Percentiles rank a stretch among this genome's conserved stretches.
Evolutionary conservation across 2,888 invertebrate genomes (phyloP).

Genomic region (Alcis repandata): DNA sequence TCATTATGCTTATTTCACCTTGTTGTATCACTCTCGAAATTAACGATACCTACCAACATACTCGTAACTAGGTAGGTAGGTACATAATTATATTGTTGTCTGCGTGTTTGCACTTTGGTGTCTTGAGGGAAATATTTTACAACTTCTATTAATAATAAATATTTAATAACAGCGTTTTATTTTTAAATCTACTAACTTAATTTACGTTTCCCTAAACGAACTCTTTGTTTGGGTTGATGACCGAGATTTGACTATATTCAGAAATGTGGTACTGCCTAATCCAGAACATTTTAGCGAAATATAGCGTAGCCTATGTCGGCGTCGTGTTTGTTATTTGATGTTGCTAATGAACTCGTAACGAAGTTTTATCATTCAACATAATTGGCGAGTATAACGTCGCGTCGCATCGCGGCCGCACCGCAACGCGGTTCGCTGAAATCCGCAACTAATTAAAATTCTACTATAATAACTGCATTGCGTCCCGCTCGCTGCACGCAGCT

Average conservation of each 20-base stretch:
- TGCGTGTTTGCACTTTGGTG: neutral
- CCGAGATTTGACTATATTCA: neutral
- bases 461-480: slow-evolving; percentile 75
- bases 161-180: neutral
- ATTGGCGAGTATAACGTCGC: slow-evolving; percentile 53
- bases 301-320: slow-evolving; percentile 13
- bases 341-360: slow-evolving; percentile 33
- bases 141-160: neutral
- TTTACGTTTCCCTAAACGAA: neutral
- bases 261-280: slow-evolving; percentile 2
- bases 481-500: slow-evolving; percentile 50
- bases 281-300: slow-evolving; percentile 1
- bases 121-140: neutral
- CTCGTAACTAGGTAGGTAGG: no score
- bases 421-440: slow-evolving; percentile 66
- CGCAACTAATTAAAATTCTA: slow-evolving; percentile 83
- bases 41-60: slow-evolving; percentile 42
- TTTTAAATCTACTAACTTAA: neutral
- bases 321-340: slow-evolving; percentile 26
- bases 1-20: slow-evolving; percentile 46
- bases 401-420: slow-evolving; percentile 54
- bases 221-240: neutral
- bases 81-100: slow-evolving; percentile 12
- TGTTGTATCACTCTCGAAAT: slow-evolving; percentile 49
- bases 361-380: slow-evolving; percentile 54